Percentiles rank a stretch among this genome's conserved stretches.
Conservation (phyloP, 2,113 vertebrate species). For the Anthoscopus minutus region DNA sequence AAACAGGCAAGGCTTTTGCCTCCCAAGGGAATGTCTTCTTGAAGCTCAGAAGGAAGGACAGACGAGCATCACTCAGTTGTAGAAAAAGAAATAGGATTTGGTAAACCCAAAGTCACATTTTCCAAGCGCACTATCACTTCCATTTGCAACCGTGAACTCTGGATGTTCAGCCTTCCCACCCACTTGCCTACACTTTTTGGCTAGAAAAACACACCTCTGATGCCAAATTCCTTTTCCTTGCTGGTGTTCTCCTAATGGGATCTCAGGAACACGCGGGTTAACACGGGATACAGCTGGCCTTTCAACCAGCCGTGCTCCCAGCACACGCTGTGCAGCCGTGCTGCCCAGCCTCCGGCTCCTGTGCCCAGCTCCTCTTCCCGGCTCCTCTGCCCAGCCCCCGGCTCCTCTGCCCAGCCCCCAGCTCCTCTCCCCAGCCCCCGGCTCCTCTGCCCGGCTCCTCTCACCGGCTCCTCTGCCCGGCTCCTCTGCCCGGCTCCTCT, state of each 20-base stretch:
- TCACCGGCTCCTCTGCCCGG: neutral
- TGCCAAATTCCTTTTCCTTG: neutral
- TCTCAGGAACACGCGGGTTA: neutral
- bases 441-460: too few relatives aligned
- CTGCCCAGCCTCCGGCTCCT: neutral
- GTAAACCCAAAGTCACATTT: neutral
- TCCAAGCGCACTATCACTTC: neutral
- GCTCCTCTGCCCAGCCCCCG: neutral
- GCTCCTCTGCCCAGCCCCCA: too few relatives aligned
- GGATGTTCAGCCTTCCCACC: neutral
- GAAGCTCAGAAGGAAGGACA: neutral
- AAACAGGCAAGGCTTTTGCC: neutral
- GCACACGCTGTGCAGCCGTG: accelerated
- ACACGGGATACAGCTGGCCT: neutral
- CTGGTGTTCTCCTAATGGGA: neutral
- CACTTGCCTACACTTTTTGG: neutral
- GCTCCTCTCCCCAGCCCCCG: neutral
- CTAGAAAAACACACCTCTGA: neutral
- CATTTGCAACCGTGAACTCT: neutral
- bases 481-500: neutral
- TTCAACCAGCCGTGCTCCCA: neutral
- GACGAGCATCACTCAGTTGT: neutral
- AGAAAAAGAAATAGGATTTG: neutral
- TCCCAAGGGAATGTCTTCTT: neutral
- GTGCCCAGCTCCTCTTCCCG: neutral